phyloP scores from a whole-genome alignment of 2,113 vertebrate species.

The Phyllostomus hastatus region DNA sequence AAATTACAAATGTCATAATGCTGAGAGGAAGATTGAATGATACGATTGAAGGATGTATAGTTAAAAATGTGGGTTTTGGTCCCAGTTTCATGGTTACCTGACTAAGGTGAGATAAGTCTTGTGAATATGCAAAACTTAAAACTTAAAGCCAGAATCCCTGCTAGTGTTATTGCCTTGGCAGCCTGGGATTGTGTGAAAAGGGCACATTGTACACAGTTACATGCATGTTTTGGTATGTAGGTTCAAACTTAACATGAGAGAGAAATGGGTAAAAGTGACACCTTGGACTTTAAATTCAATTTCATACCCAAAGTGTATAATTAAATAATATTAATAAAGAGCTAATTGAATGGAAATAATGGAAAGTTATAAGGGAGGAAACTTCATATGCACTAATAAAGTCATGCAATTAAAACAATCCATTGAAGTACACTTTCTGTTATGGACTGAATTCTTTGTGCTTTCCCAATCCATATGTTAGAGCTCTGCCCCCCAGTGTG shows the following conservation, averaged over 20 bases:
- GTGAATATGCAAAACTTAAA: background rate
- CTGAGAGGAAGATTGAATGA: background rate
- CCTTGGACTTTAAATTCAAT: slow-evolving; percentile 38
- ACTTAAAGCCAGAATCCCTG: background rate
- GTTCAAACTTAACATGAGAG: background rate
- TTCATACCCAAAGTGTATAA: slow-evolving; percentile 4
- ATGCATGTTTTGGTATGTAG: background rate
- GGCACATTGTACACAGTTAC: background rate
- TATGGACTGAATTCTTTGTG: background rate
- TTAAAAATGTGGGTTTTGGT: background rate
- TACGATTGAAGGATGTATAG: background rate
- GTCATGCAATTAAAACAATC: background rate
- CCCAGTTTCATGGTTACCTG: background rate
- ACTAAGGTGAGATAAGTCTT: background rate
- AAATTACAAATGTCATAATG: background rate
- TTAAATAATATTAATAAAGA: slow-evolving; percentile 44
- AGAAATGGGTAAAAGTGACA: slow-evolving; percentile 23
- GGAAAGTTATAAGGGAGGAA: slow-evolving; percentile 27
- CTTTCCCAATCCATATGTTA: background rate
- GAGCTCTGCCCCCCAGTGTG: background rate
- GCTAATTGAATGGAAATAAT: slow-evolving; percentile 10
- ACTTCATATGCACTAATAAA: background rate
- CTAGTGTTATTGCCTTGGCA: background rate
- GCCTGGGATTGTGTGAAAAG: background rate
- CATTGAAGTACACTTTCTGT: background rate